Base-by-base conservation (phyloP, 2,888 invertebrate species). In the Merodon equestris region DNA sequence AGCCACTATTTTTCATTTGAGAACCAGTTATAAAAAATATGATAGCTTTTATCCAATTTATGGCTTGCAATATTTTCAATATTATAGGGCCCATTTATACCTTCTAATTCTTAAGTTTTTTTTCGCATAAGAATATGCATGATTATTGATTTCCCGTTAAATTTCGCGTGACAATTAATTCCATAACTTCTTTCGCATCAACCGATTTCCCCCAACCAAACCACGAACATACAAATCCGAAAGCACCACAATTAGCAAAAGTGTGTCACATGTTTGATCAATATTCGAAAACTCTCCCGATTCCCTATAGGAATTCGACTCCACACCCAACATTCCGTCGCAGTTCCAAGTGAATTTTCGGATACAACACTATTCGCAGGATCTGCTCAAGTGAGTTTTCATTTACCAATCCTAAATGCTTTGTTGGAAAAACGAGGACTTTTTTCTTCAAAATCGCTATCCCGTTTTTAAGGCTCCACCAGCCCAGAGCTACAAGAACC, bases 361-460 rank as follows among this genome's bases (percentile, higher is more conserved):
- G 27, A 60, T 66, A 45, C 38, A 44, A n/a, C 27, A 56, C n/a
- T 2, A 10, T 34, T 34, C 2, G 48, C n/a, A 2, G 3, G 1
- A 9, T 14, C 12, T 4, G 4, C 4, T 10, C 17, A 45, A 27
- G 34, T 34, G 27, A 27, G 27, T 27, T 27, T 27, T 27, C 9
- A 18, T 44, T 38, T 15, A 14, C 42, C 9, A 15, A 18, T 38
- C 38, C 3, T 63, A 68, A 83, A 88, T 88, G 88, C 84, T 87
- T 81, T 87, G 87, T 83, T 88, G 87, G 87, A 84, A 84, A 72
- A 84, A 82, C 81, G 87, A 87, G 81, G 88, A 88, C 76, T 84
- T 82, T 67, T 84, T 83, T 82, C 79, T 86, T 40, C 84, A 85
- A 60, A 85, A 86, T 76, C 85, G 85, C 9, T 86, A 86, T 85